Percentiles rank a stretch among this genome's conserved stretches.
Conservation (phyloP, 2,113 vertebrate genomes). For the Nettapus auritus region DNA sequence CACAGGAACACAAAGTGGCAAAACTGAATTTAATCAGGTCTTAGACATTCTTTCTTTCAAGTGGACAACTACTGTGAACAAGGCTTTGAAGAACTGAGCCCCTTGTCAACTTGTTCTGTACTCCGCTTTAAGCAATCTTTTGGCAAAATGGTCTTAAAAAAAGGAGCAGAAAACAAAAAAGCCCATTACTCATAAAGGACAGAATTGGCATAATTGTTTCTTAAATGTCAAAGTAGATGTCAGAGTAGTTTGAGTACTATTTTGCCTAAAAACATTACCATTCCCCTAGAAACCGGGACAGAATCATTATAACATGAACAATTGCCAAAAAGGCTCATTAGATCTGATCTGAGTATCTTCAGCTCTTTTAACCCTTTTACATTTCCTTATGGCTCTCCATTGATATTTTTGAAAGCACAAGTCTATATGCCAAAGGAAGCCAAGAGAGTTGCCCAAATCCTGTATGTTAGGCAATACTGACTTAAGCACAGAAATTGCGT, state of each 20-base stretch:
- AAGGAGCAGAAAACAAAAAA: background rate
- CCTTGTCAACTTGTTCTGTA: background rate
- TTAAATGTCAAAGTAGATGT: background rate
- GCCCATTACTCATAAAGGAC: background rate
- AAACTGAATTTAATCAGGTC: background rate
- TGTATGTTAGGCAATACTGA: background rate
- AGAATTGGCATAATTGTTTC: background rate
- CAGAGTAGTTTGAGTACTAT: background rate
- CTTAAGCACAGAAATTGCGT: background rate
- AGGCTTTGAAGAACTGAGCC: background rate
- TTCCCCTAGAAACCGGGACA: background rate
- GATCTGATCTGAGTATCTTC: background rate
- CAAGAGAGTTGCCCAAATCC: background rate
- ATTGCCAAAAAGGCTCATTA: background rate
- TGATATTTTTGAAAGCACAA: constrained; percentile 10
- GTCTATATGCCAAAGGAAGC: constrained; percentile 15
- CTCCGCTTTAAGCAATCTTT: background rate
- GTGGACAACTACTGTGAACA: background rate
- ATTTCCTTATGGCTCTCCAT: background rate
- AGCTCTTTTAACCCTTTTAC: background rate
- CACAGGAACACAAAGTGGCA: background rate
- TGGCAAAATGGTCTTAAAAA: background rate
- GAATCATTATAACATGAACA: background rate
- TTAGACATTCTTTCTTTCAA: background rate
- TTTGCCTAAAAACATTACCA: background rate